Evolutionary conservation across 2,888 invertebrate genomes (phyloP).

Genomic region (Aspidiotus destructor): DNA sequence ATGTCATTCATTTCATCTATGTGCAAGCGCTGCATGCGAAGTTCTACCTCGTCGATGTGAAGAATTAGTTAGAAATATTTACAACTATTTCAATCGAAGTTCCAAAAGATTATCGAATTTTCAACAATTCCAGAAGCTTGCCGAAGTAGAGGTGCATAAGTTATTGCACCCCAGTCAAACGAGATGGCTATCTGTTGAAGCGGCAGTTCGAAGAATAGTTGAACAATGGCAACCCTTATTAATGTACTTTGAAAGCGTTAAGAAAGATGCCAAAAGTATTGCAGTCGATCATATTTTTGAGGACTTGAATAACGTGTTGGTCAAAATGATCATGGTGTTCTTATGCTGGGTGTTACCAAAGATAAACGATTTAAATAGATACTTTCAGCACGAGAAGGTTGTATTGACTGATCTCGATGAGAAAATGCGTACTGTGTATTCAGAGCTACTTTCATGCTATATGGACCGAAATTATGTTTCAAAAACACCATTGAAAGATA

Average conservation of each 20-base stretch:
- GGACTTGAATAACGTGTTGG: conserved; percentile 5
- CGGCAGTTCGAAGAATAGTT: conserved; percentile 11
- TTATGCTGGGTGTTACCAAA: conserved; percentile 20
- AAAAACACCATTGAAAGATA: background rate
- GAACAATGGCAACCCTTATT: conserved; percentile 19
- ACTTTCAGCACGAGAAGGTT: conserved; percentile 8
- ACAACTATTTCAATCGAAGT: conserved; percentile 9
- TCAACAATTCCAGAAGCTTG: conserved; percentile 16
- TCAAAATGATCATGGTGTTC: conserved; percentile 17
- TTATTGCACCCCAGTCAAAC: conserved; percentile 19
- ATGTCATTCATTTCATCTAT: conserved; percentile 39
- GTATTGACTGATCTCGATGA: conserved; percentile 9
- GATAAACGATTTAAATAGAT: conserved; percentile 8
- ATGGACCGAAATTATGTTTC: conserved; percentile 7
- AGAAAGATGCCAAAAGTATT: background rate
- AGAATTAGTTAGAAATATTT: conserved; percentile 5
- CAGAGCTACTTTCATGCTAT: background rate
- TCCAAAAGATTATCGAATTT: conserved; percentile 11
- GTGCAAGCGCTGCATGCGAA: conserved; percentile 8
- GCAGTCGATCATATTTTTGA: conserved; percentile 5
- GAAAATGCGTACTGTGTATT: conserved; percentile 7
- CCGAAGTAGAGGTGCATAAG: conserved; percentile 12
- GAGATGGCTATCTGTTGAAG: conserved; percentile 7
- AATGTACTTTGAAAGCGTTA: conserved; percentile 11
- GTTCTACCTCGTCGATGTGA: background rate